These are phyloP conservation scores for Glossophaga mutica DNA, from an alignment of 2,797 vertebrate species.

Conservation along the genomic window DNA sequence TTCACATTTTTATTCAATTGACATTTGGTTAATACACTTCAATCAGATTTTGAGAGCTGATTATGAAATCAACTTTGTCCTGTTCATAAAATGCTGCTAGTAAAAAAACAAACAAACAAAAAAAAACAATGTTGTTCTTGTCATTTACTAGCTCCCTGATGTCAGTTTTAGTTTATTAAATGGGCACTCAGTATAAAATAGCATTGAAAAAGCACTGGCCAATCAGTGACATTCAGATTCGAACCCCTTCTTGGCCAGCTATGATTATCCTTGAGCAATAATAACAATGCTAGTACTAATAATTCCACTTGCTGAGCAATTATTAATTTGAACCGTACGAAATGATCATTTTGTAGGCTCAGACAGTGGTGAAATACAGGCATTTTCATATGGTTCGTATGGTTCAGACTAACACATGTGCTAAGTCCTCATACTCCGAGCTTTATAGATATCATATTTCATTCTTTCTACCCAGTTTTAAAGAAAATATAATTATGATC, in stretches of 20 bases:
- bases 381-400: background rate
- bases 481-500: constrained; percentile 44
- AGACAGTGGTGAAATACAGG: background rate
- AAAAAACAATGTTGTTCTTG: background rate
- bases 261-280: background rate
- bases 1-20: constrained; percentile 65
- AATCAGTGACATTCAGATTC: background rate
- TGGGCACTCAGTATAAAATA: background rate
- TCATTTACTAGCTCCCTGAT: background rate
- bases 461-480: constrained; percentile 2
- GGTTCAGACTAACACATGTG: background rate
- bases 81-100: constrained; percentile 65
- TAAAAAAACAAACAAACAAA: too few species aligned
- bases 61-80: constrained; percentile 41
- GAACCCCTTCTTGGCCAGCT: background rate
- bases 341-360: background rate
- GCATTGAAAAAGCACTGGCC: background rate
- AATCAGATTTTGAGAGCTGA: constrained; percentile 45
- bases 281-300: background rate
- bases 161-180: background rate
- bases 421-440: background rate
- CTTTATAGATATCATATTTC: background rate
- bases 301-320: background rate
- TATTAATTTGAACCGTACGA: background rate
- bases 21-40: constrained; percentile 51